Evolutionary conservation across 2,888 invertebrate species (phyloP).

Genomic region (Sarcophaga caerulescens): DNA sequence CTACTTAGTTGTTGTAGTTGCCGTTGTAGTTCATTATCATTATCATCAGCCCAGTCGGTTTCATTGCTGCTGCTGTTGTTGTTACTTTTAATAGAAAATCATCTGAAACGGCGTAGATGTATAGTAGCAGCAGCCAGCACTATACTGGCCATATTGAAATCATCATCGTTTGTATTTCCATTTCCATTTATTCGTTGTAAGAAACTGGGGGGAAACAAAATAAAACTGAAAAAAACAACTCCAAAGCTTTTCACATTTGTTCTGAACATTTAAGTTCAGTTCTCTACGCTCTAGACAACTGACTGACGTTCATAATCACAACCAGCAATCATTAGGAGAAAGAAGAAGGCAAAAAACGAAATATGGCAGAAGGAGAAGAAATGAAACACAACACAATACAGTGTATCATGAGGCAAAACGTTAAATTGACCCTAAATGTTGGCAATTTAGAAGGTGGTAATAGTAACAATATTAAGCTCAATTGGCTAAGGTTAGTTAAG

Average conservation of each 20-base stretch:
- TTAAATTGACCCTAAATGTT: slow-evolving; percentile 69
- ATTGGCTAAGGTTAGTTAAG: slow-evolving; percentile 67
- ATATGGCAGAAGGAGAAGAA: not conserved
- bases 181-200: too few species aligned
- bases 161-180: slow-evolving; percentile 39
- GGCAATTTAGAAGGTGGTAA: slow-evolving; percentile 68
- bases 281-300: slow-evolving; percentile 18
- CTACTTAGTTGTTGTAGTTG: too few species aligned
- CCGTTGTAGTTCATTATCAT: too few species aligned
- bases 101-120: too few species aligned
- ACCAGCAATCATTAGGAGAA: slow-evolving; percentile 33
- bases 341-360: not conserved
- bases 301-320: slow-evolving; percentile 61
- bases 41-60: not conserved
- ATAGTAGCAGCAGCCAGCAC: too few species aligned
- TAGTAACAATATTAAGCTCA: slow-evolving; percentile 68
- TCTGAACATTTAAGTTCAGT: slow-evolving; percentile 20
- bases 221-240: too few species aligned
- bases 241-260: slow-evolving; percentile 41
- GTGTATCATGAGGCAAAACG: slow-evolving; percentile 63
- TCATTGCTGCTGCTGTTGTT: slow-evolving; percentile 5
- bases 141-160: too few species aligned
- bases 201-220: too few species aligned
- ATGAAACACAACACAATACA: too few species aligned
- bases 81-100: not conserved